phyloP scores from a whole-genome alignment of 2,888 invertebrate species.

The Campoplex capitator region DNA sequence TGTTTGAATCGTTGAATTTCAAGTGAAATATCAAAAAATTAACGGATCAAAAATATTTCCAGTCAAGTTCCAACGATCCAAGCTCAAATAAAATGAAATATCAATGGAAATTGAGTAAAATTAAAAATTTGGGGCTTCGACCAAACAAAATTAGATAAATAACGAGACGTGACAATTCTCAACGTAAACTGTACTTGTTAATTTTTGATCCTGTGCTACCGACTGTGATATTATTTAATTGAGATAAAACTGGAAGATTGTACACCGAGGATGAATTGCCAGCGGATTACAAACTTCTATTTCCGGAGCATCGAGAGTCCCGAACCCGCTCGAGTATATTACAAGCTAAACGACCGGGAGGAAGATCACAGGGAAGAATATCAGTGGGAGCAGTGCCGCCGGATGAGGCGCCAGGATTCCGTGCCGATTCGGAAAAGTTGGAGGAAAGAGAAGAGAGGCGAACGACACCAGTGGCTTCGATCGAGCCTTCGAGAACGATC shows the following conservation, averaged over 20 bases:
- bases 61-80: neutral
- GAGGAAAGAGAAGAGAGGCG: conserved; percentile 32
- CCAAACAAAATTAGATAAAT: too few species aligned
- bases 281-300: conserved; percentile 97
- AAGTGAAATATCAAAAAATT: too few species aligned
- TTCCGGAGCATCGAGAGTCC: conserved; percentile 89
- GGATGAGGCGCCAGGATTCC: conserved; percentile 59
- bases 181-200: too few species aligned
- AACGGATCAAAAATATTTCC: neutral
- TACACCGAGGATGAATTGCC: conserved; percentile 98
- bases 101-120: too few species aligned
- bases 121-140: too few species aligned
- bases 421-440: conserved; percentile 41
- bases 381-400: conserved; percentile 44
- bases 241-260: conserved; percentile 86
- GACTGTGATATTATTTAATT: neutral
- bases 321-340: conserved; percentile 30
- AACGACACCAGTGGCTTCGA: conserved; percentile 57
- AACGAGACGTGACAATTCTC: neutral
- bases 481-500: conserved; percentile 42
- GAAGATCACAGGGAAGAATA: conserved; percentile 51
- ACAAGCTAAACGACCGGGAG: conserved; percentile 2
- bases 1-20: neutral
- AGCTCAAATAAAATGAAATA: too few species aligned
- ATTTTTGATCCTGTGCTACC: conserved; percentile 3